Percentiles rank a stretch among this genome's conserved stretches.
These are phyloP conservation scores for Passer montanus DNA, from an alignment of 2,113 vertebrate genomes.

Conservation along the genomic window DNA sequence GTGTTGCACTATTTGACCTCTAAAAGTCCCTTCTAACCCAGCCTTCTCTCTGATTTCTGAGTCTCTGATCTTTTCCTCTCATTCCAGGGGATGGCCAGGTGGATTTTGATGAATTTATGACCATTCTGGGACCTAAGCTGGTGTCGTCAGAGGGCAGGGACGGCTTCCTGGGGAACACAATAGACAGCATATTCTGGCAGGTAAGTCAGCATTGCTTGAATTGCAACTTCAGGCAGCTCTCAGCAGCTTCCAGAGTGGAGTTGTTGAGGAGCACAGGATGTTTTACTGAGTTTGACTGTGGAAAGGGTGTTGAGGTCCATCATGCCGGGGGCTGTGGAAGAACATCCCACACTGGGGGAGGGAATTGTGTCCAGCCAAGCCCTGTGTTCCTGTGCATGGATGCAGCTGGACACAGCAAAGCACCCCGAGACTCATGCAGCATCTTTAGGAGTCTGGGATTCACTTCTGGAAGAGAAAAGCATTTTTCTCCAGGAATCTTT, in stretches of 20 bases:
- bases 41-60: not conserved
- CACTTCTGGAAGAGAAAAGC: not conserved
- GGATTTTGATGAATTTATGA: conserved; percentile 98
- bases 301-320: not conserved
- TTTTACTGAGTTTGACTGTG: not conserved
- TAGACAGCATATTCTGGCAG: conserved; percentile 99
- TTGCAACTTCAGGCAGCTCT: not conserved
- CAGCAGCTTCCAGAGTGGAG: not conserved
- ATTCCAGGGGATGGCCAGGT: conserved; percentile 93
- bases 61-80: not conserved
- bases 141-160: conserved; percentile 93
- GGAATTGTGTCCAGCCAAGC: not conserved
- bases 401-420: not conserved
- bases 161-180: conserved; percentile 93
- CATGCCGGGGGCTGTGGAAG: rapidly evolving
- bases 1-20: not conserved
- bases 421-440: rapidly evolving
- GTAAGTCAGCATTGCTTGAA: conserved; percentile 61
- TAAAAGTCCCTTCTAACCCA: not conserved
- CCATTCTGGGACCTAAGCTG: conserved; percentile 95
- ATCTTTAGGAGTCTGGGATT: not conserved
- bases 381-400: not conserved
- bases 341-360: rapidly evolving
- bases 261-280: not conserved
- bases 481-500: not conserved